Conservation (phyloP, 2,888 invertebrate species). For the Dasysyrphus albostriatus region DNA sequence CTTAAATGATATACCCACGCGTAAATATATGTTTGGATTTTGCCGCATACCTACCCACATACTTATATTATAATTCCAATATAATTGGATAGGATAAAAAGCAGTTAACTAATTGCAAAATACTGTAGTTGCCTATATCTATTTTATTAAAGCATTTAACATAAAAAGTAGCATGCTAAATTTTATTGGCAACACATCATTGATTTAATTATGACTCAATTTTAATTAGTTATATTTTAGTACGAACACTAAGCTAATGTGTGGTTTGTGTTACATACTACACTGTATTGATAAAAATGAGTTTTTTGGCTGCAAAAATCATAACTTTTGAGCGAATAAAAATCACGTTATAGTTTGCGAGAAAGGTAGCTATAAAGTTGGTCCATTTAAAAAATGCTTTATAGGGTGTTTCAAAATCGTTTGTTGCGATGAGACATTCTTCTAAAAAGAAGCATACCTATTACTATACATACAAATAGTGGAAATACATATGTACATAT, state of each 20-base stretch:
- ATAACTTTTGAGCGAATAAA: too few species aligned
- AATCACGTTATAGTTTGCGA: too few species aligned
- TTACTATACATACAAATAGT: too few species aligned
- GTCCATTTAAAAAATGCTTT: too few species aligned
- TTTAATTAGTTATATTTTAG: slow-evolving; percentile 64
- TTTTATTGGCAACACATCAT: slow-evolving; percentile 60
- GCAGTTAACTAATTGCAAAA: slow-evolving; percentile 58
- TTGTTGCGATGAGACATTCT: too few species aligned
- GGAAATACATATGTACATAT: too few species aligned
- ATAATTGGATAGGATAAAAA: slow-evolving; percentile 65
- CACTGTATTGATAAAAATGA: neutral
- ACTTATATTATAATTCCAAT: neutral
- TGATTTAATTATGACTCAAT: slow-evolving; percentile 66
- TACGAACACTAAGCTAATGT: slow-evolving; percentile 26
- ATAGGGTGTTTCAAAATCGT: too few species aligned
- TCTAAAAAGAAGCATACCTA: too few species aligned
- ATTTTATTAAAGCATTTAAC: slow-evolving; percentile 67
- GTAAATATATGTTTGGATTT: neutral
- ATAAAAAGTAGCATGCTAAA: slow-evolving; percentile 63
- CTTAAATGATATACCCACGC: neutral
- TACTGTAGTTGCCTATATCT: slow-evolving; percentile 58
- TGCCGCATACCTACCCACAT: neutral
- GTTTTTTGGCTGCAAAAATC: neutral
- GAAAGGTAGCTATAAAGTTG: too few species aligned
- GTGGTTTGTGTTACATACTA: neutral